Evolutionary conservation across 2,113 vertebrate genomes (phyloP), one percentile per base, ranked within the genome.

Genomic region (Recurvirostra avosetta): DNA sequence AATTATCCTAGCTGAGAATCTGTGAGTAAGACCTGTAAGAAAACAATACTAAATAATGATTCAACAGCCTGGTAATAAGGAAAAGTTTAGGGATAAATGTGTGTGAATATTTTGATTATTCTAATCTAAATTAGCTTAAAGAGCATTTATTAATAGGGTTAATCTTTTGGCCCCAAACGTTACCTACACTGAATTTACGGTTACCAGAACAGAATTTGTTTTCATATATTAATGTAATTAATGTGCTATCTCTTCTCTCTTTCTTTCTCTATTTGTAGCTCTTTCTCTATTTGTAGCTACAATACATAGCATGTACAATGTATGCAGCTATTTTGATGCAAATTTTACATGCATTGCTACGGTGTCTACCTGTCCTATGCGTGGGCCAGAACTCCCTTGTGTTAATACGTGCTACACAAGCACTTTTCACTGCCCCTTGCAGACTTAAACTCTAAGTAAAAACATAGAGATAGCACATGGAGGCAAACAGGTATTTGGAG

Each of bases 1-100:
- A 91, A 52, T 94, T 86, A 50, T 76, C 52, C 49, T 89, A 72
- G 49, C 49, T 93, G 56, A 86, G 34, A 85, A 89, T 61, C 67
- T 94, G 63, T 91, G 63, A 86, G 47, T 76, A 91, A 72, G 77
- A 62, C 23, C 26, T 82, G 23, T 59, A 34, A 85, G 74, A 75
- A 93, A 87, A 75, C 23, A 90, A 41, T 56, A 36, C 34, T 81
- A 75, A 72, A 68, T 77, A 76, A 38, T 75, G 23, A 59, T 66
- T 85, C 86, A 78, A 26, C 20, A 59, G 15, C 25, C 65, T 90
- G n/a, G 11, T 82, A 68, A 70, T 82, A 53, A 75, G 40, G 34
- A 91, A 85, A 32, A 25, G 21, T 74, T 88, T 61, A 59, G 34
- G 45, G 36, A 74, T 66, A 94, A 74, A 81, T 71, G 15, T 68